Evolutionary conservation across 2,113 vertebrate genomes (phyloP), one percentile per base, ranked within the genome.

Genomic region (Tachuris rubrigastra): DNA sequence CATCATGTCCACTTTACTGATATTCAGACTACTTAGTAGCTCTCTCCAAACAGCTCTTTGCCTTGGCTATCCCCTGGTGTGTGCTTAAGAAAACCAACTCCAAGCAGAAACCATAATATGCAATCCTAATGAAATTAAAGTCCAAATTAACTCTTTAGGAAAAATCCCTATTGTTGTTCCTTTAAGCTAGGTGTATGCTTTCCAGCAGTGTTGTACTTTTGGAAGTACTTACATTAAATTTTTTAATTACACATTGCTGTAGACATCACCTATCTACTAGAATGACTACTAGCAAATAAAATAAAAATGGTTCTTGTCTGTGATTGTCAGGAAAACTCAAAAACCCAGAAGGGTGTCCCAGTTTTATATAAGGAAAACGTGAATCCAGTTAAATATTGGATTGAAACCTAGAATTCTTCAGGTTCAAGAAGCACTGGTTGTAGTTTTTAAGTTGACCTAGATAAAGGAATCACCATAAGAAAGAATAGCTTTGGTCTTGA

Each of bases 21-120:
- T 46, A 71, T 53, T 75, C 77, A 89, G 8, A 33, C 33, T 65
- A 37, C 47, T 91, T 59, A 73, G 60, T 11, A 59, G 50, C 23
- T 17, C 46, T 79, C 49, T 86, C 46, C 66, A 75, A 87, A 50
- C 30, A 74, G 27, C 35, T 77, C 55, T 89, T 96, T 87, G 79
- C 22, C 41, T 93, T 93, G 73, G 23, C 58, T 90, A 65, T 91
- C 30, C 85, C 89, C 78, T 71, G 27, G 81, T 58, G 56, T 60
- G 52, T 87, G 62, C 59, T 93, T 73, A 65, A 86, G 67, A 50
- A 89, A 80, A 94, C 90, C 41, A 82, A 5, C 37, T 94, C 65
- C 65, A 71, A 84, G 82, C 46, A 89, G 79, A 87, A 94, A 44
- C 50, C 28, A 14, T 63, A 47, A 88, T 41, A 41, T 37, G 49